Evolutionary conservation across 2,113 vertebrate species (phyloP).

Genomic region (Rhizomys pruinosus): DNA sequence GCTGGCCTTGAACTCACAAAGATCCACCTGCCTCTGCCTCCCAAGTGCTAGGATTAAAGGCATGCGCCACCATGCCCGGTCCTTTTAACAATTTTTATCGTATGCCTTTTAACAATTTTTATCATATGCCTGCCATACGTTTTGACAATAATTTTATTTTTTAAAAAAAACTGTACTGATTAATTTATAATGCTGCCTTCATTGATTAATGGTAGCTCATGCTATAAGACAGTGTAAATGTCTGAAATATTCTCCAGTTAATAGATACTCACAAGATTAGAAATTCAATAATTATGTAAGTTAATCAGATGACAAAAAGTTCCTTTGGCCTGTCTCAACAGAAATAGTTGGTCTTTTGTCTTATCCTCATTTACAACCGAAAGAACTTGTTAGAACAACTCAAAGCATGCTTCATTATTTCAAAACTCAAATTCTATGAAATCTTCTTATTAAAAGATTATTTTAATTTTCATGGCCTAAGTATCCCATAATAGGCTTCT

Average conservation of each 20-base stretch:
- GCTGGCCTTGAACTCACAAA: no score
- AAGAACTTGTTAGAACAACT: neutral
- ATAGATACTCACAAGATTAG: neutral
- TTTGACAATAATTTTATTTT: conserved; percentile 58
- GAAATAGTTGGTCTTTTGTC: neutral
- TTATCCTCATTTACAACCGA: neutral
- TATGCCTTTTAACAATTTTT: neutral
- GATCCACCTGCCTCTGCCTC: no score
- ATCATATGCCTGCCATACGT: conserved; percentile 52
- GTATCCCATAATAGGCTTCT: neutral
- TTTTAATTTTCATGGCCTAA: neutral
- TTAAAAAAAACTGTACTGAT: conserved; percentile 63
- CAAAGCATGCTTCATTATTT: conserved; percentile 18
- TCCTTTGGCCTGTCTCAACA: neutral
- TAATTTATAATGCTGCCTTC: conserved; percentile 54
- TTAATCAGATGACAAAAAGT: conserved; percentile 15
- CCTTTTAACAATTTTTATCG: neutral
- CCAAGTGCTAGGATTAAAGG: no score
- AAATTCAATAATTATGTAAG: neutral
- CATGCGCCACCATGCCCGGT: no score
- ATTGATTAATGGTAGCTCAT: neutral
- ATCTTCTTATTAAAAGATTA: neutral
- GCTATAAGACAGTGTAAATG: conserved; percentile 10
- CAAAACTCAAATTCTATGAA: conserved; percentile 3
- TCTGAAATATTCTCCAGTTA: conserved; percentile 40